Evolutionary conservation across 2,113 vertebrate species (phyloP).

Genomic region (Oryzias melastigma): DNA sequence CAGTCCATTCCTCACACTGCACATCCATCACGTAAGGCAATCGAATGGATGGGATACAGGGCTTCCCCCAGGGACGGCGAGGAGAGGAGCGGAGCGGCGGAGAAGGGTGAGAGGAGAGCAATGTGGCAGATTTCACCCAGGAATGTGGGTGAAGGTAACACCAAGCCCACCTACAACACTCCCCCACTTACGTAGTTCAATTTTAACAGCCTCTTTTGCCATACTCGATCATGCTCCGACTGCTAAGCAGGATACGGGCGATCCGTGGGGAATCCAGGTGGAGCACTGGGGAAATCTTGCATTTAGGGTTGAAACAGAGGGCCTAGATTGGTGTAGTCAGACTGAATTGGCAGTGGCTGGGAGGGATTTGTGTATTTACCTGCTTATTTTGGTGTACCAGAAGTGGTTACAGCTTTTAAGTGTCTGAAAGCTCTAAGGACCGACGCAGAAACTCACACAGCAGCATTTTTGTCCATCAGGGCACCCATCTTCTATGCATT

Average conservation of each 20-base stretch:
- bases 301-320: constrained; percentile 61
- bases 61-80: constrained; percentile 53
- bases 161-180: constrained; percentile 55
- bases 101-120: constrained; percentile 46
- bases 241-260: constrained; percentile 43
- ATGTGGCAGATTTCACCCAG: constrained; percentile 60
- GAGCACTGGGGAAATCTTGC: constrained; percentile 70
- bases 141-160: constrained; percentile 61
- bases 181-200: constrained; percentile 58
- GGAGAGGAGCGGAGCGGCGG: constrained; percentile 41
- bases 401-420: constrained; percentile 63
- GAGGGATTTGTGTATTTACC: constrained; percentile 62
- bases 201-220: constrained; percentile 65
- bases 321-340: constrained; percentile 63
- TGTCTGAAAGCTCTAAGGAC: constrained; percentile 43
- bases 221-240: constrained; percentile 56
- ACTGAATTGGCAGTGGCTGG: constrained; percentile 48
- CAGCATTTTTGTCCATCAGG: constrained; percentile 24
- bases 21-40: constrained; percentile 74
- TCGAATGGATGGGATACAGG: constrained; percentile 68
- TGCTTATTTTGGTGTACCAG: constrained; percentile 64
- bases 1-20: constrained; percentile 64
- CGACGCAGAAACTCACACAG: constrained; percentile 47
- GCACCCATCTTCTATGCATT: too few relatives aligned
- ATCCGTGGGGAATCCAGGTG: constrained; percentile 44